These are phyloP conservation scores for Cyrtonyx montezumae DNA, from an alignment of 2,113 vertebrate genomes.

Conservation along the genomic window DNA sequence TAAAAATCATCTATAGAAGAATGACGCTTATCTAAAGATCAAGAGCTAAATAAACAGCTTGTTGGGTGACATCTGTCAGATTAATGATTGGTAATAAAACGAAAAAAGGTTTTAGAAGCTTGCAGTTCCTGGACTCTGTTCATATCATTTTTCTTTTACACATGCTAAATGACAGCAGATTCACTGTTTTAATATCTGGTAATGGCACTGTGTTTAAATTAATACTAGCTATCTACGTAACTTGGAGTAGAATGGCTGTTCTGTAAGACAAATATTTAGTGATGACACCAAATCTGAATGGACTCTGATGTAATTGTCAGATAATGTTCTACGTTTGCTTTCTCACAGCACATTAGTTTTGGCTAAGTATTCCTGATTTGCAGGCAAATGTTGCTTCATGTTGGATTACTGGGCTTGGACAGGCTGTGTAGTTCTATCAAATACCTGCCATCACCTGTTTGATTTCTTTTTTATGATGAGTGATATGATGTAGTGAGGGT, in stretches of 20 bases:
- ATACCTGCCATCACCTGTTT: neutral
- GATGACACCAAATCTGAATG: neutral
- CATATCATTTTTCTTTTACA: constrained; percentile 13
- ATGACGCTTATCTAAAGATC: constrained; percentile 3
- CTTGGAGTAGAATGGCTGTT: neutral
- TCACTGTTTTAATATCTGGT: constrained; percentile 13
- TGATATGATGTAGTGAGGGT: fast-evolving
- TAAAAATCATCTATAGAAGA: constrained; percentile 7
- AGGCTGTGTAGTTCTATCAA: neutral
- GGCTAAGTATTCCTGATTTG: neutral
- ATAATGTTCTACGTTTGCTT: neutral
- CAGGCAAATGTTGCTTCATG: neutral
- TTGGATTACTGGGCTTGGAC: neutral
- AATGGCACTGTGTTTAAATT: constrained; percentile 19
- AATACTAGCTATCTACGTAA: neutral
- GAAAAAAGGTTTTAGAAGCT: neutral
- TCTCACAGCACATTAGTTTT: neutral
- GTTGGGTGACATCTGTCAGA: neutral
- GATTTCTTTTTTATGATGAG: neutral
- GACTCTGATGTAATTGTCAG: neutral
- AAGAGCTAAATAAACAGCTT: constrained; percentile 33
- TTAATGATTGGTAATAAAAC: constrained; percentile 38
- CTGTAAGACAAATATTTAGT: neutral
- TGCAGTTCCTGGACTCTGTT: constrained; percentile 7
- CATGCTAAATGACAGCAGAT: neutral